Evolutionary conservation across 2,888 invertebrate genomes (phyloP).

Genomic region (Drosophila incognita): DNA sequence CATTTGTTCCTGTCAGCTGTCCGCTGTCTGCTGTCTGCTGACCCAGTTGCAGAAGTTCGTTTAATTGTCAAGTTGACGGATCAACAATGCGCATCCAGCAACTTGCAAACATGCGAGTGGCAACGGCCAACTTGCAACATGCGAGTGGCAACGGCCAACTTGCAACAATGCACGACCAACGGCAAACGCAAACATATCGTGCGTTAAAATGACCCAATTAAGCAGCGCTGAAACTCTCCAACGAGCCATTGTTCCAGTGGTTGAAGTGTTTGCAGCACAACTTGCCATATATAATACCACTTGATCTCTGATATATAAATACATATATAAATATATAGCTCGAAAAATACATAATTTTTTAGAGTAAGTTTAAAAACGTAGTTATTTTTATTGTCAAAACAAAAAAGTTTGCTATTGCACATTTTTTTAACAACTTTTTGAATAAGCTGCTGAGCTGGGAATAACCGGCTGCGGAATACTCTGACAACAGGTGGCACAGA

Average conservation of each 20-base stretch:
- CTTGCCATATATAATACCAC: background rate
- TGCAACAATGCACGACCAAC: slow-evolving; percentile 10
- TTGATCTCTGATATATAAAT: background rate
- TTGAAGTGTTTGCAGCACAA: background rate
- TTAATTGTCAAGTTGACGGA: slow-evolving; percentile 38
- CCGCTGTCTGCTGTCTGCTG: background rate
- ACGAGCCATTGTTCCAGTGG: background rate
- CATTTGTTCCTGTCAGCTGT: background rate
- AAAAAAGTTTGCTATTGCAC: background rate
- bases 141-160: slow-evolving; percentile 17
- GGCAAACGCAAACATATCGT: slow-evolving; percentile 19
- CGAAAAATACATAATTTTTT: background rate
- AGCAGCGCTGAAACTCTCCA: background rate
- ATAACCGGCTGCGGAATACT: background rate
- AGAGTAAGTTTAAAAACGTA: background rate
- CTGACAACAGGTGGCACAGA: background rate
- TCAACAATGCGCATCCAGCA: slow-evolving; percentile 43
- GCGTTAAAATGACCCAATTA: slow-evolving; percentile 48
- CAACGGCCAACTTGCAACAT: background rate
- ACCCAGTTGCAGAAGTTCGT: slow-evolving; percentile 16
- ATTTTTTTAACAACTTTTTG: background rate
- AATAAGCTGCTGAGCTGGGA: background rate
- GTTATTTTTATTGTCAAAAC: background rate
- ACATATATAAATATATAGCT: background rate
- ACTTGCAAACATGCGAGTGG: slow-evolving; percentile 1